Evolutionary conservation across 2,113 vertebrate species (phyloP).

Genomic region (Siniperca knerii): DNA sequence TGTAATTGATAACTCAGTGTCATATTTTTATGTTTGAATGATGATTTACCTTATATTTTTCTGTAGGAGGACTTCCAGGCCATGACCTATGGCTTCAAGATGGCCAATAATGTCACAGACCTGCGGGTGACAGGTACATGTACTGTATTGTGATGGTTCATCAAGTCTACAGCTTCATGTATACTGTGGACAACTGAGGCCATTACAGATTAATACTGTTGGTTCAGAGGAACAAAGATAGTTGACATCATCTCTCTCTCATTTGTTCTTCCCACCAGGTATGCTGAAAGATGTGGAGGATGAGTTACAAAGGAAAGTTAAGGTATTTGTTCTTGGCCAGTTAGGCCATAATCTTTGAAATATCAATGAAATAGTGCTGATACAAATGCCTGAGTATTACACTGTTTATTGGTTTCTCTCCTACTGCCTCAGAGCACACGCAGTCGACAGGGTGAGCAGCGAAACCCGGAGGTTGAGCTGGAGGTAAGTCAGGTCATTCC

Average conservation of each 20-base stretch:
- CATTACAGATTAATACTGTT: neutral
- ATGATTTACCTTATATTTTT: neutral
- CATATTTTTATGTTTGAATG: neutral
- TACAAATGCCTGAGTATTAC: neutral
- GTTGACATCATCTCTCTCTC: neutral
- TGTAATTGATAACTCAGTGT: neutral
- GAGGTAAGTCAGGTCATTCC: conserved; percentile 86
- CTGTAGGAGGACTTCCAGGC: conserved; percentile 98
- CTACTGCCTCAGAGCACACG: conserved; percentile 90
- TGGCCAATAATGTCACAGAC: conserved; percentile 98
- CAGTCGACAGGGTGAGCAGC: conserved; percentile 97
- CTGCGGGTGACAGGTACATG: conserved; percentile 95
- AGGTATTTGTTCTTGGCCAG: conserved; percentile 83
- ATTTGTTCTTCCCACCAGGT: conserved; percentile 79
- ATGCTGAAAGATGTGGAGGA: conserved; percentile 99
- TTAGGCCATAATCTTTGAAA: neutral
- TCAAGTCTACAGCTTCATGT: neutral
- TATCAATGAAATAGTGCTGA: neutral
- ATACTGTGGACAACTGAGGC: neutral
- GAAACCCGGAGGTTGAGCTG: conserved; percentile 95
- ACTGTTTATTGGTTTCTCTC: neutral
- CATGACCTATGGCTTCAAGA: conserved; percentile 99
- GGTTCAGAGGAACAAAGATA: neutral
- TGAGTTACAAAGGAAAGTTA: conserved; percentile 97
- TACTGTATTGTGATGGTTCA: neutral